These are phyloP conservation scores for Orycteropus afer DNA, from an alignment of 2,113 vertebrate species.

Conservation along the genomic window DNA sequence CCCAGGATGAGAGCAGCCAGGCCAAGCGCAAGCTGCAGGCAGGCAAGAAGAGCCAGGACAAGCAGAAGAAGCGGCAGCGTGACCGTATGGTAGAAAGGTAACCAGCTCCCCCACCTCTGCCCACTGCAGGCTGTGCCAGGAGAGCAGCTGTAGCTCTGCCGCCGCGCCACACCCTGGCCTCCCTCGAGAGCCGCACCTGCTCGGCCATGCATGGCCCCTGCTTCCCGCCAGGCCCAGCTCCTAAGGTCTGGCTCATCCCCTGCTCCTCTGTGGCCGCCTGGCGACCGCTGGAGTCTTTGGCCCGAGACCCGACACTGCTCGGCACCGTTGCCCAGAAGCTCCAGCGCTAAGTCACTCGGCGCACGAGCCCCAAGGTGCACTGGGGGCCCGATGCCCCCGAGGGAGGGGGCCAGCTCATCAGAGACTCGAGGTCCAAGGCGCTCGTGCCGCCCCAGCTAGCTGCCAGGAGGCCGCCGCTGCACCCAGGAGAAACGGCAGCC, in stretches of 20 bases:
- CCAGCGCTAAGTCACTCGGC: slow-evolving; percentile 62
- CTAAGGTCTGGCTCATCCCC: slow-evolving; percentile 70
- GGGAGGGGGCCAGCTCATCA: slow-evolving; percentile 82
- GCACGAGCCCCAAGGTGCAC: slow-evolving; percentile 72
- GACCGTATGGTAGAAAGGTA: slow-evolving; percentile 95
- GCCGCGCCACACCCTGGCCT: slow-evolving; percentile 72
- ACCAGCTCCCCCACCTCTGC: slow-evolving; percentile 51
- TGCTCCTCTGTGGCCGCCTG: slow-evolving; percentile 68
- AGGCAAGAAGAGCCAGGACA: slow-evolving; percentile 85
- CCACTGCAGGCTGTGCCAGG: slow-evolving; percentile 58
- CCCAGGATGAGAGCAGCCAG: slow-evolving; percentile 87
- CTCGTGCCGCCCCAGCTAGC: slow-evolving; percentile 76
- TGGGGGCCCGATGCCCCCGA: slow-evolving; percentile 79
- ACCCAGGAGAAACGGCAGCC: slow-evolving; percentile 77
- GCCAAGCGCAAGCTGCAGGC: slow-evolving; percentile 85
- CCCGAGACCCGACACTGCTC: slow-evolving; percentile 68
- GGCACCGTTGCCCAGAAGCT: slow-evolving; percentile 75
- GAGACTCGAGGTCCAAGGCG: slow-evolving; percentile 78
- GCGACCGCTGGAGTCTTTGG: slow-evolving; percentile 65
- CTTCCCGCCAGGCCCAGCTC: slow-evolving; percentile 74
- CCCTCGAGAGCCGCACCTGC: slow-evolving; percentile 70
- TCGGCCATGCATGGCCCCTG: slow-evolving; percentile 81
- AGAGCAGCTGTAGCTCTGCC: slow-evolving; percentile 67
- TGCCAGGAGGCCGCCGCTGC: slow-evolving; percentile 70
- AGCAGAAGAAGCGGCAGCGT: slow-evolving; percentile 90